Evolutionary conservation across 2,797 vertebrate species (phyloP), one percentile per base, ranked within the genome.

Genomic region (Manis crassicaudata): DNA sequence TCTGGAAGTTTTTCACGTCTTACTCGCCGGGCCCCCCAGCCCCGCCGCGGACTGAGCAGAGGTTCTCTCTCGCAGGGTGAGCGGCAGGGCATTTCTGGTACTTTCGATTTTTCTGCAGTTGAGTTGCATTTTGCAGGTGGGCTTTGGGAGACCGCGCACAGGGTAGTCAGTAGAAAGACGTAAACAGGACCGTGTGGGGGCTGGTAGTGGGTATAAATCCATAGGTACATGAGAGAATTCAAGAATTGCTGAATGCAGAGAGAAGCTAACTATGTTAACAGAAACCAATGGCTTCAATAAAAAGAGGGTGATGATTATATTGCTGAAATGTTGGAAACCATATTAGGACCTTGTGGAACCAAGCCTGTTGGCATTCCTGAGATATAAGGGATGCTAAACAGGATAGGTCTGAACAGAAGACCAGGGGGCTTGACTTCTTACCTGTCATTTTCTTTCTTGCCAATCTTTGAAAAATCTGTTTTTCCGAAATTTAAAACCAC

Each of bases 401-500:
- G 46, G 20, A 4, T 29, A 40, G 14, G 10, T 76, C 23, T 83
- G 43, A 93, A 46, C 37, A 58, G n/a, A 82, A 70, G 50, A 70
- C 54, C 32, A 80, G 20, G 25, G 25, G 21, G 52, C 18, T 96
- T 85, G 29, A 54, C 46, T 88, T 95, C 40, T 80, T 76, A 89
- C 50, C 27, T 83, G 17, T 75, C 92, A 70, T 76, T 90, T 90
- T 46, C 58, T 68, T 96, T 84, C 37, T 62, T 84, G 58, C 76
- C 25, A 77, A 17, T 81, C 80, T 52, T 85, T 82, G 76, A 86
- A 85, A 96, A 82, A 20, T 40, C 58, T 63, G 23, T 46, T 92
- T 82, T 90, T 86, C 63, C 12, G 17, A 9, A 87, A 83, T 70
- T 77, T 84, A 83, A 84, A 90, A 72, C 95, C 29, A 79, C 23